These are phyloP conservation scores for Steinernema khuongi DNA, from an alignment of 1,140 invertebrate species.

Conservation along the genomic window DNA sequence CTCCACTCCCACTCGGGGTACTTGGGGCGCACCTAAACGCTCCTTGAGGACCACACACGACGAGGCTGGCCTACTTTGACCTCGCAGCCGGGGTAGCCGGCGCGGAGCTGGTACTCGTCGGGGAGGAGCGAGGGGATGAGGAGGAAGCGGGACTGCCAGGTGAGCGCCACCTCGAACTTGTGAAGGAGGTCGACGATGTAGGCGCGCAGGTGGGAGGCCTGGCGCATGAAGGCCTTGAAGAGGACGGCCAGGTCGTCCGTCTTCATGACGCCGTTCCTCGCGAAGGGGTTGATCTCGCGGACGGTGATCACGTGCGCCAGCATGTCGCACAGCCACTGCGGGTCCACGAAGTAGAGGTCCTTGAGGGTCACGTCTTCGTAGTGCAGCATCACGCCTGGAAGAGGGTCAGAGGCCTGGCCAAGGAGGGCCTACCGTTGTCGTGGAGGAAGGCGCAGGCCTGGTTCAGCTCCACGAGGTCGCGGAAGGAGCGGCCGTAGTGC, in stretches of 20 bases:
- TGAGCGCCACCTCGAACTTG: conserved; percentile 94
- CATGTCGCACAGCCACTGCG: conserved; percentile 97
- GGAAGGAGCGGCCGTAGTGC: conserved; percentile 66
- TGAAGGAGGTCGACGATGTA: conserved; percentile 83
- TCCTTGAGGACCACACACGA: background rate
- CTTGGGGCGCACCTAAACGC: background rate
- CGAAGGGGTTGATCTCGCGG: conserved; percentile 89
- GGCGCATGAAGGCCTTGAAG: conserved; percentile 70
- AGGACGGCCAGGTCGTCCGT: conserved; percentile 84
- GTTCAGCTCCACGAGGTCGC: conserved; percentile 81
- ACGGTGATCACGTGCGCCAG: conserved; percentile 91
- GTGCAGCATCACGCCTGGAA: conserved; percentile 81
- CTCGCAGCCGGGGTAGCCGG: conserved; percentile 62
- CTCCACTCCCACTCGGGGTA: background rate
- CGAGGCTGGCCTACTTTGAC: conserved; percentile 50
- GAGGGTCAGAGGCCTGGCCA: conserved; percentile 7
- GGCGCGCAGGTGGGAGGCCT: conserved; percentile 65
- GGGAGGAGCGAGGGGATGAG: conserved; percentile 86
- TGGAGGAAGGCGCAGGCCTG: conserved; percentile 92
- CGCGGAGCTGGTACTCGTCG: conserved; percentile 68
- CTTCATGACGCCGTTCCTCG: conserved; percentile 82
- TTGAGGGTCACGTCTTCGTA: conserved; percentile 92
- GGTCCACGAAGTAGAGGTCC: conserved; percentile 88
- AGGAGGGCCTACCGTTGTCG: conserved; percentile 84
- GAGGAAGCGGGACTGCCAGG: conserved; percentile 85